Evolutionary conservation across 2,113 vertebrate species (phyloP).

Genomic region (Cisticola juncidis): DNA sequence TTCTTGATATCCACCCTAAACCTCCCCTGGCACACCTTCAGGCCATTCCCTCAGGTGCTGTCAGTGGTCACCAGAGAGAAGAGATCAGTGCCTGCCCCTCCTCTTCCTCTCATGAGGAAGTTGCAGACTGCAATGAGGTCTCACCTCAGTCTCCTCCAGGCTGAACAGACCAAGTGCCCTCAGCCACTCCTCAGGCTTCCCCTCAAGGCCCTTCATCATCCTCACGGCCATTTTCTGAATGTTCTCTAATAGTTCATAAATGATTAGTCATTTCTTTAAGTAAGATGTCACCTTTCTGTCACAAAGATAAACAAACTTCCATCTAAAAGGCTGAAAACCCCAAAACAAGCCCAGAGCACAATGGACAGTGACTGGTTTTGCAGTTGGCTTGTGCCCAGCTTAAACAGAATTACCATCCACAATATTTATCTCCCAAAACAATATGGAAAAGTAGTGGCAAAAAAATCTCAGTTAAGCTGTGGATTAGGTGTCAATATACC

Average conservation of each 20-base stretch:
- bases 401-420: not conserved
- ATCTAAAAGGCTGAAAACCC: not conserved
- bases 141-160: not conserved
- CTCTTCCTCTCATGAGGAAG: accelerated
- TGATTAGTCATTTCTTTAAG: not conserved
- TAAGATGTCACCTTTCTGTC: not conserved
- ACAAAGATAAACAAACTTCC: not conserved
- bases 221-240: not conserved
- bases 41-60: accelerated
- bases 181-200: no score
- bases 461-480: not conserved
- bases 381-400: not conserved
- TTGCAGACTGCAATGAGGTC: accelerated
- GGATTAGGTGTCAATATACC: not conserved
- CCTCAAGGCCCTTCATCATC: not conserved
- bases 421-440: not conserved
- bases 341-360: not conserved
- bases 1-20: not conserved
- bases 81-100: not conserved
- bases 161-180: not conserved
- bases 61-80: accelerated
- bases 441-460: not conserved
- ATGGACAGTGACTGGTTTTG: not conserved
- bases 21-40: not conserved
- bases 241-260: not conserved